Percentiles rank a stretch among this genome's conserved stretches.
These are phyloP conservation scores for Calcarius ornatus DNA, from an alignment of 2,113 vertebrate genomes.

Conservation along the genomic window DNA sequence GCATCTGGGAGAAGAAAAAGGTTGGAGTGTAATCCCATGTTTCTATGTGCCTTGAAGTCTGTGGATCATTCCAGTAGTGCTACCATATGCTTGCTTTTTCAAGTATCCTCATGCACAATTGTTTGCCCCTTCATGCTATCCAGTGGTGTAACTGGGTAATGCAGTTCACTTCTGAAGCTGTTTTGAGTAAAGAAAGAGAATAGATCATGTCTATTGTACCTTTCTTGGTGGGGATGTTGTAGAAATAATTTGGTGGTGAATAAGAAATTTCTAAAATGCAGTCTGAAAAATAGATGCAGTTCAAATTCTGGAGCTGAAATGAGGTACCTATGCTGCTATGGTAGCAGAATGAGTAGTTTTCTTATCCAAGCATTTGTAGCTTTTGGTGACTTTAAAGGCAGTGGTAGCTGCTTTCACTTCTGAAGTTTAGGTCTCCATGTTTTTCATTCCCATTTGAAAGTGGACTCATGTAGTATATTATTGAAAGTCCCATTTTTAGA, in stretches of 20 bases:
- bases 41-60: background rate
- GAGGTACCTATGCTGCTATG: background rate
- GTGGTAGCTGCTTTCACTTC: background rate
- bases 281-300: background rate
- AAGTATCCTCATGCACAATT: background rate
- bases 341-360: background rate
- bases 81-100: background rate
- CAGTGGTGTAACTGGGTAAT: constrained; percentile 15
- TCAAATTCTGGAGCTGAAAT: background rate
- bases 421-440: background rate
- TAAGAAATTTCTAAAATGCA: background rate
- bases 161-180: background rate
- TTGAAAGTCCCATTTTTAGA: background rate
- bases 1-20: background rate
- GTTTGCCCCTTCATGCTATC: constrained; percentile 22
- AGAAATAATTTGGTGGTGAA: background rate
- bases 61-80: background rate
- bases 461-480: background rate
- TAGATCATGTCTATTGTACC: background rate
- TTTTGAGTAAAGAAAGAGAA: background rate
- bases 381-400: background rate
- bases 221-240: background rate
- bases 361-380: background rate
- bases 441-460: background rate
- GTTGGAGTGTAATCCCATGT: background rate